Evolutionary conservation across 2,113 vertebrate genomes (phyloP), one percentile per base, ranked within the genome.

Genomic region (Osmerus mordax): DNA sequence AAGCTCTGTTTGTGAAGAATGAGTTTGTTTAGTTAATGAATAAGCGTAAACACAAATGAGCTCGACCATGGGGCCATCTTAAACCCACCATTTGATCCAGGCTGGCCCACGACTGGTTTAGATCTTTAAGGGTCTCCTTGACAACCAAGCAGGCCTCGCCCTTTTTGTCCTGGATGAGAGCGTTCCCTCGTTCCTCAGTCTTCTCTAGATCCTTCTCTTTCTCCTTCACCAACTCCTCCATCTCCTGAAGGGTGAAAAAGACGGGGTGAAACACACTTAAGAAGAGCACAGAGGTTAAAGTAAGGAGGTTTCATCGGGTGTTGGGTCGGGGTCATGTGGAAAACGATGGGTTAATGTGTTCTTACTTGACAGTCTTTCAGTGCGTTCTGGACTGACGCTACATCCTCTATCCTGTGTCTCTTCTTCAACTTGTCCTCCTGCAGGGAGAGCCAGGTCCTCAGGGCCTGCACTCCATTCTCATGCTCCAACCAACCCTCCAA

Each of bases 171-270:
- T 93, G 91, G 73, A 98, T 90, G 73, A 99, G 90, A 79, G 91
- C 84, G n/a, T 95, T 93, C 65, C 95, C 96, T 75, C 81, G 91
- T 80, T 95, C 92, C 71, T 96, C 94, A n/a, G 94, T 76, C 81
- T 92, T 95, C 88, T 97, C 95, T 19, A 98, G 83, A 87, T 98
- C 97, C 83, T 94, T 97, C 84, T 97, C 96, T 81, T 98, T 99
- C 75, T 93, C 81, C 89, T 91, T 96, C 85, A 99, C 92, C 69
- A 92, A 84, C 72, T 95, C 94, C 87, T 99, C 97, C 73, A 98
- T 91, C 81, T 98, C 97, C 97, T 99, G 83, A 70, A 36, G 81
- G 23, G 18, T 15, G 54, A 5, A 8, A 55, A n/a, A 18, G 18
- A 55, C 41, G 18, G 18, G 7, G 18, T 6, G 72, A 19, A 56